Evolutionary conservation across 2,113 vertebrate genomes (phyloP), one percentile per base, ranked within the genome.

Genomic region (Nasalis larvatus): DNA sequence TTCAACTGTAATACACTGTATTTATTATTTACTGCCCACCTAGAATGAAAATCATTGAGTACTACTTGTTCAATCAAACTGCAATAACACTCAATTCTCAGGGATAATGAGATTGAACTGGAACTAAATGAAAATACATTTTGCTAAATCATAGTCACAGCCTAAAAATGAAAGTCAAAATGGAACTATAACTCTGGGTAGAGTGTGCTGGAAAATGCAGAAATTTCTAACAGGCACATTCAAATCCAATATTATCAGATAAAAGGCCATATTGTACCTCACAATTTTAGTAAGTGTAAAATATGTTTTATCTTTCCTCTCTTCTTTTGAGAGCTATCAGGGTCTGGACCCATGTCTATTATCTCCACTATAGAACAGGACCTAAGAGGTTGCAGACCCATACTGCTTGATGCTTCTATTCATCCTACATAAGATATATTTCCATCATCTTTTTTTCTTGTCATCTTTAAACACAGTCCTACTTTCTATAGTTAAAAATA

Each of bases 61-160:
- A 56, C 18, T 11, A 45, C 49, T 42, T 88, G 14, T 32, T 87
- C 63, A 66, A 60, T 92, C 74, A 83, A 90, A 93, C 20, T 23
- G 13, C 52, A 40, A 8, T 92, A 90, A 66, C 85, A 66, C n/a
- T 81, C 86, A 80, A 3, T 87, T 95, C 76, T 90, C 68, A 68
- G 60, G 80, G 89, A 93, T 56, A 74, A 93, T 93, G 90, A 93
- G 16, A 58, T 17, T 88, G 81, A 86, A 82, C 40, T 32, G 42
- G 91, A 76, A 6, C 27, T 30, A 47, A 69, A 73, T 58, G 47
- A 56, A 32, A 92, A 69, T 68, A 73, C 25, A 30, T 87, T 92
- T 87, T 93, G 71, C 68, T 91, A 82, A 85, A 60, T 89, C 14
- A 81, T 23, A 54, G 60, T 30, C 45, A 80, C 3, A 73, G n/a